Percentiles rank a stretch among this genome's conserved stretches.
phyloP scores from a whole-genome alignment of 1,140 invertebrate genomes.

The Vollenhovia emeryi region DNA sequence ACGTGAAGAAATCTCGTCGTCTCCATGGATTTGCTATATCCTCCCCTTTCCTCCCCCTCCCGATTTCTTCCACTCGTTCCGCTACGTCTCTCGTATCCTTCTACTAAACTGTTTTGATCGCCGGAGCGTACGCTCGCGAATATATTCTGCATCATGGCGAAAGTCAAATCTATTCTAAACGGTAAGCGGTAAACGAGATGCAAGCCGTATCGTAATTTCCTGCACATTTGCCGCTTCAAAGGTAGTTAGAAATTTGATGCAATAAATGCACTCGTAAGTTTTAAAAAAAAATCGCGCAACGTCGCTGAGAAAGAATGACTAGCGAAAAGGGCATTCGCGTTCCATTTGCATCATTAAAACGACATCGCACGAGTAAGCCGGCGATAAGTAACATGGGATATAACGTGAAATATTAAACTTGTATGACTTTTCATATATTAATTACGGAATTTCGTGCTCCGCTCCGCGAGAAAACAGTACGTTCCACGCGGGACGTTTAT shows the following conservation, averaged over 20 bases:
- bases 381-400: neutral
- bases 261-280: neutral
- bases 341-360: neutral
- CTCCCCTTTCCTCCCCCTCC: too few relatives aligned
- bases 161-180: slow-evolving; percentile 47
- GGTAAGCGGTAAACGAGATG: slow-evolving; percentile 33
- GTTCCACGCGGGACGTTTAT: neutral
- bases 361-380: neutral
- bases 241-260: neutral
- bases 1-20: slow-evolving; percentile 27
- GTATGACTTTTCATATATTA: neutral
- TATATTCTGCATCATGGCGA: slow-evolving; percentile 40
- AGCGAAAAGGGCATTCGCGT: neutral
- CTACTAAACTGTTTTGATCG: slow-evolving; percentile 33
- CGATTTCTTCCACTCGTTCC: slow-evolving; percentile 44
- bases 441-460: neutral
- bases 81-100: slow-evolving; percentile 18
- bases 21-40: slow-evolving; percentile 2
- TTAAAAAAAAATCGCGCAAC: neutral
- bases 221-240: neutral
- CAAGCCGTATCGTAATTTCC: slow-evolving; percentile 26
- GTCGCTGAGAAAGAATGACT: neutral
- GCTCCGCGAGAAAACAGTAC: neutral
- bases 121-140: slow-evolving; percentile 18
- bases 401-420: slow-evolving; percentile 3